Percentiles rank a stretch among this genome's conserved stretches.
phyloP scores from a whole-genome alignment of 1,140 invertebrate genomes.

The Tetragonula clypearis region DNA sequence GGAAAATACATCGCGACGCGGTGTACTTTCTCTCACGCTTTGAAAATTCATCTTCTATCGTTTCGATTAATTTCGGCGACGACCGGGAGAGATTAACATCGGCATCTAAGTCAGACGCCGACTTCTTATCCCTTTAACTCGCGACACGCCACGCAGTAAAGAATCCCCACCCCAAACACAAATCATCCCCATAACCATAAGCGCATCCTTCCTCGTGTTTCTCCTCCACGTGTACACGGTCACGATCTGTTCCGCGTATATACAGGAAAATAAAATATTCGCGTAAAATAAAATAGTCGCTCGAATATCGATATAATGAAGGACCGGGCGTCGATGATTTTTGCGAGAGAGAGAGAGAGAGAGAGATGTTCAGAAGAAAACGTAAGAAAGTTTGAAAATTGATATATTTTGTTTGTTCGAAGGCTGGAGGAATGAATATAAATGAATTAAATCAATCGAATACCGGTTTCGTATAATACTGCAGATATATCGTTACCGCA shows the following conservation, averaged over 20 bases:
- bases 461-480: not conserved
- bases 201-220: slow-evolving; percentile 4
- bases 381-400: not conserved
- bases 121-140: slow-evolving; percentile 11
- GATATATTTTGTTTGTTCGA: too few species aligned
- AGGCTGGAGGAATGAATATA: too few species aligned
- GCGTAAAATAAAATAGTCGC: not conserved
- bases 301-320: not conserved
- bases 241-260: too few species aligned
- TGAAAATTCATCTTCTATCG: not conserved
- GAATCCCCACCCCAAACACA: not conserved
- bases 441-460: too few species aligned
- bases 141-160: not conserved
- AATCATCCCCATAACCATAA: not conserved
- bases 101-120: too few species aligned
- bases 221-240: not conserved
- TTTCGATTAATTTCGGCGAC: not conserved
- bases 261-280: not conserved
- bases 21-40: not conserved
- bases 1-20: not conserved
- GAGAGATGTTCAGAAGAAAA: too few species aligned
- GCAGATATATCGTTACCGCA: not conserved
- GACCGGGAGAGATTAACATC: not conserved
- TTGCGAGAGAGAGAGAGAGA: not conserved
- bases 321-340: not conserved